Conservation (phyloP, 2,888 invertebrate species). For the Ceratothoa steindachneri region DNA sequence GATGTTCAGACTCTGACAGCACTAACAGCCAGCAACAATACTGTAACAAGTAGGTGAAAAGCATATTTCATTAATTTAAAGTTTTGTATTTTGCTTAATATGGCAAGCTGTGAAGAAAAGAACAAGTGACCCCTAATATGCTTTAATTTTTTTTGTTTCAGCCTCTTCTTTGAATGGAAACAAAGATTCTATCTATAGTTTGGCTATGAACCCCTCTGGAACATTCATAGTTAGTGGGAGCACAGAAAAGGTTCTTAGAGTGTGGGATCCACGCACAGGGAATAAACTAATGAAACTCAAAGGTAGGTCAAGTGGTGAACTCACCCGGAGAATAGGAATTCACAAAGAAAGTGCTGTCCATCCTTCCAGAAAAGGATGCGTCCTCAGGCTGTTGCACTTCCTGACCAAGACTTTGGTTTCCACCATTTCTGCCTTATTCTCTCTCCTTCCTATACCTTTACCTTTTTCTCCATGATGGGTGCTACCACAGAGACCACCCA, state of each 20-base stretch:
- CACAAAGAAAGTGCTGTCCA: no score
- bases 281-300: constrained; percentile 91
- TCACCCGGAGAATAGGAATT: no score
- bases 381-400: no score
- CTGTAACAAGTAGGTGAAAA: constrained; percentile 75
- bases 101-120: no score
- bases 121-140: no score
- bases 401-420: no score
- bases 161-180: constrained; percentile 93
- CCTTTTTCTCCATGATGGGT: no score
- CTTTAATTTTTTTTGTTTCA: constrained; percentile 55
- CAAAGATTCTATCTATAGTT: constrained; percentile 96
- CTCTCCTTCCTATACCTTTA: no score
- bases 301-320: constrained; percentile 60
- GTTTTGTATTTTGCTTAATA: not conserved
- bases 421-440: no score
- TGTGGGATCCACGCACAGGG: constrained; percentile 96
- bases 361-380: no score
- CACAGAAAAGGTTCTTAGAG: constrained; percentile 86
- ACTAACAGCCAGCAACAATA: constrained; percentile 95
- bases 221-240: constrained; percentile 94
- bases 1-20: constrained; percentile 97
- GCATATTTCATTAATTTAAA: not conserved
- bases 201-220: constrained; percentile 96
- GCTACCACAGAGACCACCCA: no score